These are phyloP conservation scores for Cyprinodon tularosa DNA, from an alignment of 2,113 vertebrate species.

Conservation along the genomic window DNA sequence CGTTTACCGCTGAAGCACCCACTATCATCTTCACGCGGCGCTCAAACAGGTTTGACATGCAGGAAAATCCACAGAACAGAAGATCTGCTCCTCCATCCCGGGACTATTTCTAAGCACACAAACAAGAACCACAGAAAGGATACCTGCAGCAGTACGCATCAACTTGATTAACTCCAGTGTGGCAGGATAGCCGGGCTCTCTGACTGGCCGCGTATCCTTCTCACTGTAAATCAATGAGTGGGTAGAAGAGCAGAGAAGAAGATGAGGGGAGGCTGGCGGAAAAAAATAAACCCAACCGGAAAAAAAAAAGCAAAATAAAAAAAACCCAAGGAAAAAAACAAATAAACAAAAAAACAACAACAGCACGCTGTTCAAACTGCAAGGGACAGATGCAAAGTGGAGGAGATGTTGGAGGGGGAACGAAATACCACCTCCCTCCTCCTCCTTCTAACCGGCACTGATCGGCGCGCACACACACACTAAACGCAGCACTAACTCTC, in stretches of 20 bases:
- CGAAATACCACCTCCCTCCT: conserved; percentile 95
- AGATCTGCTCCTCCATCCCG: conserved; percentile 48
- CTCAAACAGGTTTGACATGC: conserved; percentile 59
- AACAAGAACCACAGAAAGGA: conserved; percentile 52
- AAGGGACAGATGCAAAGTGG: conserved; percentile 99
- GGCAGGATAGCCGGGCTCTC: conserved; percentile 89
- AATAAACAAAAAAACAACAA: conserved; percentile 62
- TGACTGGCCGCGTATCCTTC: conserved; percentile 62
- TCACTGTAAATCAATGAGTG: conserved; percentile 89
- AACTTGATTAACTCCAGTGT: conserved; percentile 99
- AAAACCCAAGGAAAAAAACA: conserved; percentile 37
- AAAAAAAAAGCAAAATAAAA: conserved; percentile 1
- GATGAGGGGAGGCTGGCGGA: conserved; percentile 53
- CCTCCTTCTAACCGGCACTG: conserved; percentile 75
- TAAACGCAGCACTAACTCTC: conserved; percentile 80
- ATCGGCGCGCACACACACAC: conserved; percentile 68
- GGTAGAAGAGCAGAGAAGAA: conserved; percentile 68
- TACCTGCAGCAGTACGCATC: conserved; percentile 99
- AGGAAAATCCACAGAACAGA: conserved; percentile 49
- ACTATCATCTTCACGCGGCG: conserved; percentile 53
- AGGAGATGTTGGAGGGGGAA: conserved; percentile 99
- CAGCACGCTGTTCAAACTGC: conserved; percentile 92
- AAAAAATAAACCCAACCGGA: background rate
- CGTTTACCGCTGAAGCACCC: conserved; percentile 49
- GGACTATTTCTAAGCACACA: conserved; percentile 20